These are phyloP conservation scores for Telmatochromis sp. DNA, from an alignment of 2,113 vertebrate genomes.

Conservation along the genomic window DNA sequence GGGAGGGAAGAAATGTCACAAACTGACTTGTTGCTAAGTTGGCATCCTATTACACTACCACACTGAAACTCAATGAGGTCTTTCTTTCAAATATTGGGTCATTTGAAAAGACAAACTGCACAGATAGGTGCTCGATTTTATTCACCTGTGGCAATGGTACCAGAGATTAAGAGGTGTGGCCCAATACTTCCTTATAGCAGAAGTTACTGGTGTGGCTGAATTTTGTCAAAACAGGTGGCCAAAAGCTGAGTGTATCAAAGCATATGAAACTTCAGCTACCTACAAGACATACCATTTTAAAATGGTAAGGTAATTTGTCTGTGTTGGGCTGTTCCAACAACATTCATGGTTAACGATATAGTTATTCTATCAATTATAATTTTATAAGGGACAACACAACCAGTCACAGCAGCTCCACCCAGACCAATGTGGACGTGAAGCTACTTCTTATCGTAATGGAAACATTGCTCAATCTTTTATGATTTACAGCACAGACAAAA, in stretches of 20 bases:
- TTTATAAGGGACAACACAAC: neutral
- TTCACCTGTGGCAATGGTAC: neutral
- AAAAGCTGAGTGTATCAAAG: neutral
- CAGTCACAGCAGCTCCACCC: neutral
- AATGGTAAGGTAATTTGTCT: neutral
- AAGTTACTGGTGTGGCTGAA: neutral
- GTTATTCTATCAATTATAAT: neutral
- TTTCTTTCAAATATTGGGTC: neutral
- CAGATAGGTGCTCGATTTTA: neutral
- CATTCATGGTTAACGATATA: neutral
- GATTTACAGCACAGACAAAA: neutral
- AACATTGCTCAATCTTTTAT: neutral
- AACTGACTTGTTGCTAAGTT: neutral
- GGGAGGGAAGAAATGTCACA: neutral
- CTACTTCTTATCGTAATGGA: neutral
- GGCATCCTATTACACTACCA: neutral
- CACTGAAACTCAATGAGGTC: neutral
- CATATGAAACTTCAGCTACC: neutral
- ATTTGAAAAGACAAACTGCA: neutral
- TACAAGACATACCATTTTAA: neutral
- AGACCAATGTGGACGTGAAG: neutral
- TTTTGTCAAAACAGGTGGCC: neutral
- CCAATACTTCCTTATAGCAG: neutral
- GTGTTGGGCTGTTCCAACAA: neutral
- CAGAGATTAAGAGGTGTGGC: neutral